Evolutionary conservation across 2,888 invertebrate genomes (phyloP), one percentile per base, ranked within the genome.

Genomic region (Scrobipalpa atriplicella): DNA sequence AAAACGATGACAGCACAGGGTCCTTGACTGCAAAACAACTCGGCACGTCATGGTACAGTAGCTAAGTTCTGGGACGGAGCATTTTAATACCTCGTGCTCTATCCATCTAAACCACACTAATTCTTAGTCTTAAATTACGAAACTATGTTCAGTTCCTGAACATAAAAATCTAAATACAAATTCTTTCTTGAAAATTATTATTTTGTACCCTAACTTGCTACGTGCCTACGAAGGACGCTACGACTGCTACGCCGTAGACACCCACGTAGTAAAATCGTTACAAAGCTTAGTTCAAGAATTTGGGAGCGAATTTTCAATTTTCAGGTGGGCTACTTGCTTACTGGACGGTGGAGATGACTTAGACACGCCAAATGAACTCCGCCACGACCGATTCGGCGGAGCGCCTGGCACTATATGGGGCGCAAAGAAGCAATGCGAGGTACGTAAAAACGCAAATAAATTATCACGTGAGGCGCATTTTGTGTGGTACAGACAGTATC

Each of bases 381-480:
- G 95, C 68, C 96, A 96, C 73, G 93, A 93, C 63, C 93, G 92
- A 67, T 96, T 93, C 79, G 86, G 93, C 1, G 94, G 95, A 69
- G 93, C 93, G 16, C 96, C 97, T 0, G 97, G 96, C 0, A 92
- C 93, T 72, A 81, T 91, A n/a, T 96, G 95, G 94, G 94, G 94
- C 36, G 95, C 96, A 0, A 96, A 96, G 81, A 94, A 93, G 73
- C 97, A 96, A 78, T 97, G 97, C 80, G 96, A 96, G 88, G 92
- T 90, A 70, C 60, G 66, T 36, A 11, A 16, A 41, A 41, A 41
- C 13, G n/a, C 47, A 47, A 11, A 47, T 2, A 5, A n/a, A 19
- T 21, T 19, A 9, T 52, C 3, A 16, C 1, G 16, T 19, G 5
- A 19, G 16, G 52, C 16, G 16, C 19, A 5, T 52, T 52, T 29